These are phyloP conservation scores for Plumapathes pennacea DNA, from an alignment of 92 coral and sea anemone species.

Conservation along the genomic window DNA sequence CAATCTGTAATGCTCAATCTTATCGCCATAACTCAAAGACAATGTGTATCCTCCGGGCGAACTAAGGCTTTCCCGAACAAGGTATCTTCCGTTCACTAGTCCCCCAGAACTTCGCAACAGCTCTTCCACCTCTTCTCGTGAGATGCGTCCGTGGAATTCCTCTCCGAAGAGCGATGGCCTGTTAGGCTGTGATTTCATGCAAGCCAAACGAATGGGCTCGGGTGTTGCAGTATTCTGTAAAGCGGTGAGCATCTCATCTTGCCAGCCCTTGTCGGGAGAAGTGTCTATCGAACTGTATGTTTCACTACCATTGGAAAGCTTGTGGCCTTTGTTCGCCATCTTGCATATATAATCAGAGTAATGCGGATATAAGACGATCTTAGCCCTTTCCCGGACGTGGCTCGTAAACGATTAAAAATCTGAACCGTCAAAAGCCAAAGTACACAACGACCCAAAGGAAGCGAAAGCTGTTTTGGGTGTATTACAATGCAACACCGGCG, in stretches of 20 bases:
- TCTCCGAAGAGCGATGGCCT: conserved; percentile 85
- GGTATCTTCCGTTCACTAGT: conserved; percentile 84
- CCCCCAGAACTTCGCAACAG: conserved; percentile 71
- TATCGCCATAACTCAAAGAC: conserved; percentile 87
- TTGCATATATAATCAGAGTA: no score
- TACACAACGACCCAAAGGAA: no score
- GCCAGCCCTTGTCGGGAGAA: conserved; percentile 65
- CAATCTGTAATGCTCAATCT: conserved; percentile 75
- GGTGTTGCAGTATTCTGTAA: conserved; percentile 89
- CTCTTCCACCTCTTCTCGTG: conserved; percentile 87
- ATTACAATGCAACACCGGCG: no score
- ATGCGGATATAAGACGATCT: no score
- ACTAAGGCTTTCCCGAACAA: conserved; percentile 88
- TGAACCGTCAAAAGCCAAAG: no score
- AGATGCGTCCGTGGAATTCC: conserved; percentile 90
- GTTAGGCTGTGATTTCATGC: conserved; percentile 84
- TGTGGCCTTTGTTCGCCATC: no score
- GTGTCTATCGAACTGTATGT: conserved; percentile 12
- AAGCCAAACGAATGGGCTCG: conserved; percentile 95
- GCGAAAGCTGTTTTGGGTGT: no score
- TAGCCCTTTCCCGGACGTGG: no score
- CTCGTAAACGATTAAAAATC: no score
- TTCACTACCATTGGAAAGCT: no score
- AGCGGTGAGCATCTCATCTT: conserved; percentile 75
- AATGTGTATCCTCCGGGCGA: conserved; percentile 92